Conservation (phyloP, 2,888 invertebrate species). For the Cephus pygmeus region DNA sequence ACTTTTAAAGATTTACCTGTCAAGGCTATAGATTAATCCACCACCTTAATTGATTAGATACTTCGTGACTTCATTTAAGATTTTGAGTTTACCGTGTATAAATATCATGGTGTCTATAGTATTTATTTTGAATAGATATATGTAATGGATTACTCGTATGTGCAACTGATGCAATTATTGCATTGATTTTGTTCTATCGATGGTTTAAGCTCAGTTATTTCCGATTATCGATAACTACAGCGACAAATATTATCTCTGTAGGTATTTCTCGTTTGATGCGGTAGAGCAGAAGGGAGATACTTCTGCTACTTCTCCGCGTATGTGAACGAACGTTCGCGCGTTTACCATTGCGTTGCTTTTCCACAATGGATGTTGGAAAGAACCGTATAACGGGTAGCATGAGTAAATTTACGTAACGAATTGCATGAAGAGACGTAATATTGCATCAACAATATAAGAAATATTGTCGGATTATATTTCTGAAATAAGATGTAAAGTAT, state of each 20-base stretch:
- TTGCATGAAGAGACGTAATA: conserved; percentile 20
- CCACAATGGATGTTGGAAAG: neutral
- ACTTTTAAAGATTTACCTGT: neutral
- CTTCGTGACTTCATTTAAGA: neutral
- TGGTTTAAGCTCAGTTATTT: neutral
- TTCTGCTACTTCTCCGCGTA: neutral
- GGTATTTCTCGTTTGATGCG: neutral
- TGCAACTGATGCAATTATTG: neutral
- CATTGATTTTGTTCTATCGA: neutral
- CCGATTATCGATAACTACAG: neutral
- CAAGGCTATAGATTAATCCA: neutral
- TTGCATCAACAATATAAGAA: neutral
- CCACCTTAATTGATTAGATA: neutral
- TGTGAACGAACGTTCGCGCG: neutral
- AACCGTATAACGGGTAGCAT: neutral
- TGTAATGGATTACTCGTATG: neutral
- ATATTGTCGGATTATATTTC: neutral
- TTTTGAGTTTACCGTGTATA: neutral
- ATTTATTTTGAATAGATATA: neutral
- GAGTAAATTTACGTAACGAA: conserved; percentile 25
- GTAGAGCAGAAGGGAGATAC: neutral
- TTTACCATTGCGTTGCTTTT: neutral
- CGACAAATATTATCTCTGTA: neutral
- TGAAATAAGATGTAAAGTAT: neutral
- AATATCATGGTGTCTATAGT: neutral